Percentiles rank a stretch among this genome's conserved stretches.
Evolutionary conservation across 2,888 invertebrate species (phyloP).

Genomic region (Hypsopygia costalis): DNA sequence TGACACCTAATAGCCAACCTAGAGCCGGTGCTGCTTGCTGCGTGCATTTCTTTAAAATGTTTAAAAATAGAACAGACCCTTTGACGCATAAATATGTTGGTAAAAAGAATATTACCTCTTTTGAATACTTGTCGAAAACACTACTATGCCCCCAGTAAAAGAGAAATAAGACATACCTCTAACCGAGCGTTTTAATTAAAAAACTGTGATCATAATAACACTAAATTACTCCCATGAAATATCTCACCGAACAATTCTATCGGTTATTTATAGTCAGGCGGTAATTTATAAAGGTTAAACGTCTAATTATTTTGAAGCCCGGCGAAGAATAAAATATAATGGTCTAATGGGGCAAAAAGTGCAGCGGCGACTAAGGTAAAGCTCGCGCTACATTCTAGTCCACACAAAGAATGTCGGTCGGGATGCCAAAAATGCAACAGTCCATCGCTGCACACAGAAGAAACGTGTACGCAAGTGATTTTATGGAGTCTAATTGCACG

Average conservation of each 20-base stretch:
- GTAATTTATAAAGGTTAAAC: conserved; percentile 17
- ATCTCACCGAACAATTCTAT: conserved; percentile 13
- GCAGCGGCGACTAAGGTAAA: conserved; percentile 6
- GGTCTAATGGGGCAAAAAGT: conserved; percentile 8
- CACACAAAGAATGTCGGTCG: neutral
- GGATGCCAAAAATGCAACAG: conserved; percentile 9
- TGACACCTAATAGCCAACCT: no score
- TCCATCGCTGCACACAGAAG: conserved; percentile 1
- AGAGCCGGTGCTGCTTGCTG: no score
- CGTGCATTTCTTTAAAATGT: no score
- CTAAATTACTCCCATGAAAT: conserved; percentile 8
- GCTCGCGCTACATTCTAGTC: conserved; percentile 6
- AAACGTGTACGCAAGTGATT: conserved; percentile 15
- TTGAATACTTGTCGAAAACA: no score
- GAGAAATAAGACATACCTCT: conserved; percentile 10
- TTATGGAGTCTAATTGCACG: conserved; percentile 24
- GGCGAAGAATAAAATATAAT: conserved; percentile 7
- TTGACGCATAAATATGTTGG: no score
- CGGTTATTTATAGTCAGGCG: conserved; percentile 18
- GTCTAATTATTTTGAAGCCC: conserved; percentile 1
- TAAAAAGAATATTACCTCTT: no score
- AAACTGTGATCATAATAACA: conserved; percentile 13
- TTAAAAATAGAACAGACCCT: no score
- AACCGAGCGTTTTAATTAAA: conserved; percentile 30
- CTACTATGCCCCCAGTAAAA: no score